Evolutionary conservation across 2,113 vertebrate genomes (phyloP), one percentile per base, ranked within the genome.

Genomic region (Cololabis saira): DNA sequence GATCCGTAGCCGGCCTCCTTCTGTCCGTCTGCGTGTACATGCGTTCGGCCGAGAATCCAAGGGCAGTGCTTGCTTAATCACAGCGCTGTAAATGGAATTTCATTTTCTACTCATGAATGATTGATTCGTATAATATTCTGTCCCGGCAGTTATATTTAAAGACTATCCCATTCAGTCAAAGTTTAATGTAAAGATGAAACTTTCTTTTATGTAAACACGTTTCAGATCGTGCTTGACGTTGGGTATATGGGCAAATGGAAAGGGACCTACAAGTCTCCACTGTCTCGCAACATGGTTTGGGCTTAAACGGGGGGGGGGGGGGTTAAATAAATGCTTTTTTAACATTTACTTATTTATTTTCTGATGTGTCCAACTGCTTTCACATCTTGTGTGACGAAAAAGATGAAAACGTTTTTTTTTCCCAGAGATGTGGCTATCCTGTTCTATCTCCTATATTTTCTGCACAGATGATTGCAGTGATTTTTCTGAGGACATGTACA

Each of bases 91-190:
- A 72, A 70, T 62, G 61, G 33, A 61, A 57, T 86, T 85, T 83
- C 63, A 74, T 83, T 82, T 83, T 60, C 55, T 21, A 12, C 22
- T 69, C 73, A 83, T 83, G 59, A 83, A 85, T 82, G 69, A 88
- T 83, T 88, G 65, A 85, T 55, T 64, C 11, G 13, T 76, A 54
- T 78, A 74, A 85, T 81, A 56, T 58, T 55, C 56, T 47, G 53
- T 42, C 21, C 16, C 50, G 41, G 47, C 48, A 44, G 40, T 65
- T 12, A 64, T 63, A 24, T 21, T 51, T 58, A 61, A 83, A 68
- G 59, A 22, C 21, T 41, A 40, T 33, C 33, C 43, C 12, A 37
- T 27, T 74, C 16, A 16, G 49, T 70, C 14, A 30, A 61, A 71
- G 40, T 41, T 10, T 44, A 51, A 27, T 50, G n/a, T 22, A 16